phyloP scores from a whole-genome alignment of 2,888 invertebrate genomes.

The Nomada flava region DNA sequence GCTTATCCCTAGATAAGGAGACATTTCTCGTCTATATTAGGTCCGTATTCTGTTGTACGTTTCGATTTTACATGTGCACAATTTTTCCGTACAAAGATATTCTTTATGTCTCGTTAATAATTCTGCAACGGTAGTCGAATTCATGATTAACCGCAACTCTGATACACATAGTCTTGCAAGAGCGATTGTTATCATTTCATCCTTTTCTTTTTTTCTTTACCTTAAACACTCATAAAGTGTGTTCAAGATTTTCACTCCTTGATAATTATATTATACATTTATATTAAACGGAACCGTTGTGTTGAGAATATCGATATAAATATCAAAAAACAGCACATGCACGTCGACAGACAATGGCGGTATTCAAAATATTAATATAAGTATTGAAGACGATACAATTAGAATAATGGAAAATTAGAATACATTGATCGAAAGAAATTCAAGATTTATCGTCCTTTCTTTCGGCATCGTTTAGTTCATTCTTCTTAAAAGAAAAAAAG shows the following conservation, averaged over 20 bases:
- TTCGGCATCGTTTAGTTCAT: conserved; percentile 11
- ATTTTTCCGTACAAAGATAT: neutral
- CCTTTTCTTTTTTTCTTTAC: too few relatives aligned
- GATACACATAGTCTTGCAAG: conserved; percentile 25
- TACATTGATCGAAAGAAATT: neutral
- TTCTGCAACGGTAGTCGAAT: conserved; percentile 5
- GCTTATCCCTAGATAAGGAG: conserved; percentile 28
- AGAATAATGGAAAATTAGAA: neutral
- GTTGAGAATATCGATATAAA: neutral
- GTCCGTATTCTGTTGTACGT: conserved; percentile 14
- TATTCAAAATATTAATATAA: conserved; percentile 1
- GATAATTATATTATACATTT: neutral
- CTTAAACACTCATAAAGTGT: neutral
- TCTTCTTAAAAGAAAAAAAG: conserved; percentile 53
- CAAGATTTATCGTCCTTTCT: neutral
- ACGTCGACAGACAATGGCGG: neutral
- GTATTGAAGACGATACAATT: neutral
- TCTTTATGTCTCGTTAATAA: neutral
- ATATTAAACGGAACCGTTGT: neutral
- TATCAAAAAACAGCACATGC: conserved; percentile 2
- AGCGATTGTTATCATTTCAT: conserved; percentile 1
- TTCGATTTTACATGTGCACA: neutral
- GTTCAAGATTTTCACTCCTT: neutral
- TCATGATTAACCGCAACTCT: neutral
- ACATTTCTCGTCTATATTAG: conserved; percentile 14